Base-by-base conservation (phyloP, 1,140 invertebrate genomes). In the Cydia fagiglandana region DNA sequence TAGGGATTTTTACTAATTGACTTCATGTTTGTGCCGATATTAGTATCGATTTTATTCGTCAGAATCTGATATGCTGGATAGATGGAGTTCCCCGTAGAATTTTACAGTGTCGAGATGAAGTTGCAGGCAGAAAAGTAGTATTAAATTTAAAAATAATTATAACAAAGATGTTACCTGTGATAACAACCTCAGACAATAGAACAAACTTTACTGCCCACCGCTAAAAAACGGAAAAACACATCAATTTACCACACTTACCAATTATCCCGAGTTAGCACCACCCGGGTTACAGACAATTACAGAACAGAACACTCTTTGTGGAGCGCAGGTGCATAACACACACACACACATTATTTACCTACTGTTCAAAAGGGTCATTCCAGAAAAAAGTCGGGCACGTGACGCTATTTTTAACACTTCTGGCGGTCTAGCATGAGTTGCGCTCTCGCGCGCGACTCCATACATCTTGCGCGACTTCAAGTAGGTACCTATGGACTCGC, bases 211-310 rank as follows among this genome's bases (percentile, higher is more conserved):
- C 38, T 10, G 38, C 10, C 20, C 20, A 30, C 12, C 12, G 12
- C 28, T 13, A 64, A 20, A 64, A 64, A 30, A 28, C 20, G 20
- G 12, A 13, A 4, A 64, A 28, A 24, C 28, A 10, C 28, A 13
- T 64, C 20, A 64, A 64, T 28, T 41, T 13, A 20, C 20, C 20
- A 64, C 64, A 64, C 64, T 64, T 30, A 20, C 28, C 28, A 64
- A 64, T 64, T 64, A 64, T 64, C 24, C 20, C 64, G 28, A 13
- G 64, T 64, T 64, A 64, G 64, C 64, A 64, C 64, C 64, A n/a
- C 28, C 24, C 28, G 28, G 45, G 12, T 7, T 17, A 68, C 64
- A n/a, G 30, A 68, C 64, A 38, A 68, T 68, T 68, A 68, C 6
- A n/a, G 28, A n/a, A 68, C 64, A 68, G 15, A 68, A 38, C 30